A percentile compares a stretch with the other conserved stretches of the same genome.
Conservation (phyloP, 2,797 vertebrate species). For the Miichthys miiuy region DNA sequence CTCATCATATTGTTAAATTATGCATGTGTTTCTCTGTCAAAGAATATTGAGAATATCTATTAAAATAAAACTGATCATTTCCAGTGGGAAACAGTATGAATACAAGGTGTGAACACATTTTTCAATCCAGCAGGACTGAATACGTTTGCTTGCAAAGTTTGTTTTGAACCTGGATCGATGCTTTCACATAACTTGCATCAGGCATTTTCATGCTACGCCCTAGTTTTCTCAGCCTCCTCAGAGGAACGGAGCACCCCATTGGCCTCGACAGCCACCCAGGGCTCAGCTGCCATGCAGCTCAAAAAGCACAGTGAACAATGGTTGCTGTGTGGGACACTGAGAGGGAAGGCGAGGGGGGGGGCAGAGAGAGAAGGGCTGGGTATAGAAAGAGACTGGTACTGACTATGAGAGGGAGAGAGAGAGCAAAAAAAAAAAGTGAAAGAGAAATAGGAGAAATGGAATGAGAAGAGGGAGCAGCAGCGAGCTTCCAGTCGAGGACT, state of each 20-base stretch:
- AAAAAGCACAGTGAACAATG: constrained; percentile 79
- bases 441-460: constrained; percentile 16
- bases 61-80: background rate
- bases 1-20: background rate
- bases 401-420: constrained; percentile 32
- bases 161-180: constrained; percentile 2
- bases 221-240: constrained; percentile 33
- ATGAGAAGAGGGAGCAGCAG: constrained; percentile 42
- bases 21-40: background rate
- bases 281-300: constrained; percentile 66
- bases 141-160: constrained; percentile 1
- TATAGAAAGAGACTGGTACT: constrained; percentile 68
- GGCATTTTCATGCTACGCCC: constrained; percentile 34
- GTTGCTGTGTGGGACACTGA: constrained; percentile 76
- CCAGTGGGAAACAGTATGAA: background rate
- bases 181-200: constrained; percentile 29
- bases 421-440: background rate
- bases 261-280: constrained; percentile 52
- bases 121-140: background rate
- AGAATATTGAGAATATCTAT: background rate
- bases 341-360: constrained; percentile 6
- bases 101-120: background rate
- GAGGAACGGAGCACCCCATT: constrained; percentile 33
- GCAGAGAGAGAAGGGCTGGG: constrained; percentile 48
- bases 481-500: constrained; percentile 43